Evolutionary conservation across 2,113 vertebrate genomes (phyloP).

Genomic region (Tachysurus fulvidraco): DNA sequence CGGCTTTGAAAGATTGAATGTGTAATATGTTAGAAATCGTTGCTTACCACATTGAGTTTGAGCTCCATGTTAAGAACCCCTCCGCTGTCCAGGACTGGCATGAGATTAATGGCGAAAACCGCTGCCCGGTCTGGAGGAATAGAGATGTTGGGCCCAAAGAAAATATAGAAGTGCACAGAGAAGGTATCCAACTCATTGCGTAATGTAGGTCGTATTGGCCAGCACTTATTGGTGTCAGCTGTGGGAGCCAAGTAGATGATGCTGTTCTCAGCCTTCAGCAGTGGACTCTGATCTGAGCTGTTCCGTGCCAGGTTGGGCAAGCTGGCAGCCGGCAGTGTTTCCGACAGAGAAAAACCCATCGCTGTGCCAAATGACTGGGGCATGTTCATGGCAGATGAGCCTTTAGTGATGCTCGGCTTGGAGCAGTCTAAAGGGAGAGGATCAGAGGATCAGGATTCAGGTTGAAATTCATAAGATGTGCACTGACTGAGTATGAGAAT

Average conservation of each 20-base stretch:
- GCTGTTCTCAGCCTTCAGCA: conserved; percentile 63
- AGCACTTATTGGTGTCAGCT: conserved; percentile 77
- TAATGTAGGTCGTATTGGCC: conserved; percentile 91
- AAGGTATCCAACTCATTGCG: conserved; percentile 98
- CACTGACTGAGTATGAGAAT: conserved; percentile 19
- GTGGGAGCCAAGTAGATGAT: conserved; percentile 65
- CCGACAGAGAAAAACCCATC: conserved; percentile 76
- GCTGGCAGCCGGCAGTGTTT: conserved; percentile 68
- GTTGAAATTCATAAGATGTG: conserved; percentile 6
- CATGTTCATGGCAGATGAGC: conserved; percentile 89
- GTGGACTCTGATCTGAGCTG: conserved; percentile 54
- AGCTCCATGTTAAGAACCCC: conserved; percentile 95
- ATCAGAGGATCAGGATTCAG: conserved; percentile 37
- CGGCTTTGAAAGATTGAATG: not conserved
- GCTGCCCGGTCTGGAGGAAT: conserved; percentile 86
- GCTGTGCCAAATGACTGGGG: conserved; percentile 89
- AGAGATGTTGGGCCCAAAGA: conserved; percentile 93
- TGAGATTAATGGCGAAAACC: conserved; percentile 89
- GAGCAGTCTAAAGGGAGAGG: conserved; percentile 82
- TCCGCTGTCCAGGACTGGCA: conserved; percentile 94
- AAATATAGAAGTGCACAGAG: conserved; percentile 98
- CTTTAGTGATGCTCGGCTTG: conserved; percentile 77
- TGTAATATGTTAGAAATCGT: not conserved
- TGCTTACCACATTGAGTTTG: conserved; percentile 87
- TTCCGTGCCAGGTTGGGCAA: conserved; percentile 68